Base-by-base conservation (phyloP, 1,140 invertebrate genomes). In the Pogonomyrmex californicus region DNA sequence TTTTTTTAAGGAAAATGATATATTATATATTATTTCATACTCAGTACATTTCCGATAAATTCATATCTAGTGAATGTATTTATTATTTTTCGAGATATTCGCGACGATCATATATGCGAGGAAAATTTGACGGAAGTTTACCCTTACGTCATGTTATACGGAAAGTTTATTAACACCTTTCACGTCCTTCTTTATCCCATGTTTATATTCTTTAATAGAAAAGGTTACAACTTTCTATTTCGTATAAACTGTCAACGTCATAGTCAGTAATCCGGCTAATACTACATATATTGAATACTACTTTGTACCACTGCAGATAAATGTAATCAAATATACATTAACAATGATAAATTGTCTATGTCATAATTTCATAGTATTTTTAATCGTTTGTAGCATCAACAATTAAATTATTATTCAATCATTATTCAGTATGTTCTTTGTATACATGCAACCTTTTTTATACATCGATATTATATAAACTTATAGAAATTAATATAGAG, bases 151-250 rank as follows among this genome's bases (percentile, higher is more conserved):
- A 58, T 36, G 7, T 10, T 12, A 51, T 51, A 41, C 9, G 14
- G 12, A 12, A 79, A 66, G 44, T 41, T 77, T 63, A 41, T 33
- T 41, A 66, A 66, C 9, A 76, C 14, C 41, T 66, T 71, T 71
- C n/a, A 41, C 30, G 10, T 41, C 56, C 54, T 54, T 56, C 17
- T 77, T 58, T 41, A 56, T 30, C 14, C 10, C 14, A 10, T 56
- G 10, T 23, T 89, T 89, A 88, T 58, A 38, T 79, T 86, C 70
- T 36, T 47, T 30, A 51, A 77, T 49, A 33, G 66, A 86, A 23
- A 88, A 89, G 73, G 68, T 88, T 89, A 79, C 51, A 58, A 75
- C 36, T 79, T 86, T 88, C 79, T 66, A 62, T 51, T 88, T 78
- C 62, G 75, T 36, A 62, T 86, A 89, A 88, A 54, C 70, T 47